Evolutionary conservation across 2,797 vertebrate species (phyloP).

Genomic region (Poecilia picta): DNA sequence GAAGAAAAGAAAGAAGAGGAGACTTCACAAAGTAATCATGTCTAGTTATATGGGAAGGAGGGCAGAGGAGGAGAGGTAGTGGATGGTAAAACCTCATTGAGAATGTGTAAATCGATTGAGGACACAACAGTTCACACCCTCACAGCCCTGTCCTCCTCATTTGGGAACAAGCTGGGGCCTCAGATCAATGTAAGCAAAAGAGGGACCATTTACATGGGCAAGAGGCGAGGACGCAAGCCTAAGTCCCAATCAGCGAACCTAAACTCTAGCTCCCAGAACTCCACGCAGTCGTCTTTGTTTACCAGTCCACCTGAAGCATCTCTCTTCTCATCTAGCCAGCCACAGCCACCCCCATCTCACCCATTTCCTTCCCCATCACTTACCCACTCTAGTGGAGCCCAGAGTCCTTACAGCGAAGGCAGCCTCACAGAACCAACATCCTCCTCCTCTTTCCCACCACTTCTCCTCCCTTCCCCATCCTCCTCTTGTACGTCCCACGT

Average conservation of each 20-base stretch:
- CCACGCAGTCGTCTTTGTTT: constrained; percentile 61
- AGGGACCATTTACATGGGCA: constrained; percentile 99
- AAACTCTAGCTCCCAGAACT: constrained; percentile 52
- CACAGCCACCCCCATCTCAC: constrained; percentile 78
- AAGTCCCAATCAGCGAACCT: constrained; percentile 77
- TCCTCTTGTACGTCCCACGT: constrained; percentile 78
- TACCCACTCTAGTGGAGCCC: constrained; percentile 88
- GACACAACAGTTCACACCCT: constrained; percentile 76
- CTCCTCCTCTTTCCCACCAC: constrained; percentile 71
- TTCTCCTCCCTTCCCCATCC: constrained; percentile 79
- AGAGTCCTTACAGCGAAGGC: constrained; percentile 92
- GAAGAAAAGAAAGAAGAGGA: constrained; percentile 96
- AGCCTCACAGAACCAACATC: constrained; percentile 89
- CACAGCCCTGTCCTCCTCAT: constrained; percentile 92
- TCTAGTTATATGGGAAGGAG: constrained; percentile 72
- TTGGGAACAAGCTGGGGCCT: constrained; percentile 92
- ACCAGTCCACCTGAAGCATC: constrained; percentile 66
- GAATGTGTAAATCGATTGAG: constrained; percentile 64
- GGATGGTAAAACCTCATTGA: constrained; percentile 58
- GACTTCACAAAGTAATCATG: constrained; percentile 90
- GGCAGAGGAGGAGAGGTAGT: constrained; percentile 39
- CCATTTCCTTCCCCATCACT: constrained; percentile 89
- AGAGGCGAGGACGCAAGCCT: constrained; percentile 95
- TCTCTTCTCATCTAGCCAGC: constrained; percentile 73
- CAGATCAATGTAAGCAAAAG: constrained; percentile 99